Percentiles rank a stretch among this genome's conserved stretches.
Evolutionary conservation across 2,888 invertebrate species (phyloP).

Genomic region (Pandemis heparana): DNA sequence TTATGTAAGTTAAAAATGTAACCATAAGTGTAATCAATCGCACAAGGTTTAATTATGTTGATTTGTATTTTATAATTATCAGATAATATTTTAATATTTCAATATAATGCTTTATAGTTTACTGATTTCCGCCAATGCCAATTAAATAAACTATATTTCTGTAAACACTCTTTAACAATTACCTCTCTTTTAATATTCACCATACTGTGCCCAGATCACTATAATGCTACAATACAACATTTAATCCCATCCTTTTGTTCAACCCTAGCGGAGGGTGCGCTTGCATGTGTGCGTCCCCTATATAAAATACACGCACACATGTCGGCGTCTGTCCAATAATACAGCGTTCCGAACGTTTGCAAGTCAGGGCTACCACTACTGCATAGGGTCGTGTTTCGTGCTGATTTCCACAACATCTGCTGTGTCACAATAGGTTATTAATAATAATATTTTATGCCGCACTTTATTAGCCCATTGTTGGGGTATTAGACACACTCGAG

Average conservation of each 20-base stretch:
- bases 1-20: too few relatives aligned
- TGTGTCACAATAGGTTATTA: constrained; percentile 50
- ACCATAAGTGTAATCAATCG: neutral
- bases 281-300: constrained; percentile 50
- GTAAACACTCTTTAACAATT: constrained; percentile 36
- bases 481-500: constrained; percentile 65
- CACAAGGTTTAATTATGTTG: neutral
- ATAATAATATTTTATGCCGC: constrained; percentile 65
- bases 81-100: neutral
- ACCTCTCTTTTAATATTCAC: constrained; percentile 39
- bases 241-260: constrained; percentile 82
- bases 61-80: neutral
- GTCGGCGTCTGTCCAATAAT: constrained; percentile 80
- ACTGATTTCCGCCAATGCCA: neutral
- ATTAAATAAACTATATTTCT: constrained; percentile 34
- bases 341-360: constrained; percentile 48
- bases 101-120: neutral
- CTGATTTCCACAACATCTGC: constrained; percentile 53
- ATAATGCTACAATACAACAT: constrained; percentile 78
- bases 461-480: constrained; percentile 67
- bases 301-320: constrained; percentile 67
- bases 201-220: constrained; percentile 50
- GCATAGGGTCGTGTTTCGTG: constrained; percentile 54
- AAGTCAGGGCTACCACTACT: constrained; percentile 49
- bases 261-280: constrained; percentile 58